phyloP scores from a whole-genome alignment of 2,797 vertebrate species.

The Apogon hyalosoma region DNA sequence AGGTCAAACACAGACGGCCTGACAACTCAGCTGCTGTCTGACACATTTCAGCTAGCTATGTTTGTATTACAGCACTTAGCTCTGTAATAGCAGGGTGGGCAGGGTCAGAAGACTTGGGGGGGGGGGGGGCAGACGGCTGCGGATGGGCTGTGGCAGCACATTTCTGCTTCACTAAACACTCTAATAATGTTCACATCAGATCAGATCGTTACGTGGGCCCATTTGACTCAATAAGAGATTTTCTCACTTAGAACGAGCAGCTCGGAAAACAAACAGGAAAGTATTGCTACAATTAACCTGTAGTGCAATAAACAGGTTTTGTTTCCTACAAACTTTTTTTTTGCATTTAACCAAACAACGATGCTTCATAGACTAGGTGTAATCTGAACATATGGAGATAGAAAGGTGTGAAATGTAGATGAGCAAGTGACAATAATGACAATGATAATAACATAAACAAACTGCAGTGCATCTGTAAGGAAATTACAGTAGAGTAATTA shows the following conservation, averaged over 20 bases:
- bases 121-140: conserved; percentile 34
- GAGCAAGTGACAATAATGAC: background rate
- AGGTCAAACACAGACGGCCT: conserved; percentile 97
- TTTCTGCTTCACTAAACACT: conserved; percentile 97
- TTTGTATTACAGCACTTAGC: conserved; percentile 98
- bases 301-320: background rate
- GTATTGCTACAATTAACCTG: background rate
- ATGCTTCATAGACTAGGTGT: background rate
- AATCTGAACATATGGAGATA: background rate
- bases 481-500: background rate
- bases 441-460: conserved; percentile 4
- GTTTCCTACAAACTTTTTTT: background rate
- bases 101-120: conserved; percentile 69
- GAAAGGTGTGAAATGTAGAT: background rate
- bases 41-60: conserved; percentile 95
- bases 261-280: conserved; percentile 8
- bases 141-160: conserved; percentile 77
- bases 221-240: conserved; percentile 72
- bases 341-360: background rate
- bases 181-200: conserved; percentile 96
- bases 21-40: conserved; percentile 97
- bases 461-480: background rate
- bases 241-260: conserved; percentile 56
- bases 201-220: conserved; percentile 88
- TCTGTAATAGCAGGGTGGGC: conserved; percentile 95